Base-by-base conservation (phyloP, 1,140 invertebrate genomes). In the Periplaneta americana region DNA sequence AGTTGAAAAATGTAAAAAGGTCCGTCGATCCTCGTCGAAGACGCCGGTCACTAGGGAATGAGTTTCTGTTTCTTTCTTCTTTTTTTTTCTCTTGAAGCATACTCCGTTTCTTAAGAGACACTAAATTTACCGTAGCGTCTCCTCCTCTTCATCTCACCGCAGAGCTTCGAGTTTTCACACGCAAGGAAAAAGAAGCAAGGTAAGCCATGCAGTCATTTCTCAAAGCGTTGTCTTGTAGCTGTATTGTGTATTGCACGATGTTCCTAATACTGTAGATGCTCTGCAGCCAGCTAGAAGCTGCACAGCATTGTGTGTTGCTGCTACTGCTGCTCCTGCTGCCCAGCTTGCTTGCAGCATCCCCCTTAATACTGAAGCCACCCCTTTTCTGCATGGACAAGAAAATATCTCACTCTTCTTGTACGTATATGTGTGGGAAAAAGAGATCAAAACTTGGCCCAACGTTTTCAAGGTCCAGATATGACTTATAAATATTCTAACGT, bases 1-100 rank as follows among this genome's bases (percentile, higher is more conserved):
- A 36, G 34, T 36, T 78, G 76, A 78, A 78, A 78, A 78, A 78
- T 78, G 76, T 37, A 78, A 78, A 78, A 78, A 78, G 76, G 17
- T 78, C 34, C 76, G 76, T 78, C 34, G 35, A 28, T 33, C 76
- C 33, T 18, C 34, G 28, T 33, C 35, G 76, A 78, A 78, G 76
- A 78, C 76, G 28, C 76, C 76, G 34, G 76, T 36, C 76, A 78
- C 76, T 22, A 78, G 76, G 76, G 76, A 78, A 78, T 78, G 76
- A 34, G 34, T 34, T 36, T 5, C 74, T n/a, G n/a, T n/a, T n/a
- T n/a, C n/a, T n/a, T n/a, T n/a, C 22, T 28, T 66, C 28, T 66
- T 8, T 66, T 22, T 18, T 6, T 66, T 28, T 57, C 28, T 66
- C 28, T n/a, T 66, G 5, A n/a, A n/a, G 48, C 22, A 9, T 28